Evolutionary conservation across 2,888 invertebrate species (phyloP).

Genomic region (Pimpla rufipes): DNA sequence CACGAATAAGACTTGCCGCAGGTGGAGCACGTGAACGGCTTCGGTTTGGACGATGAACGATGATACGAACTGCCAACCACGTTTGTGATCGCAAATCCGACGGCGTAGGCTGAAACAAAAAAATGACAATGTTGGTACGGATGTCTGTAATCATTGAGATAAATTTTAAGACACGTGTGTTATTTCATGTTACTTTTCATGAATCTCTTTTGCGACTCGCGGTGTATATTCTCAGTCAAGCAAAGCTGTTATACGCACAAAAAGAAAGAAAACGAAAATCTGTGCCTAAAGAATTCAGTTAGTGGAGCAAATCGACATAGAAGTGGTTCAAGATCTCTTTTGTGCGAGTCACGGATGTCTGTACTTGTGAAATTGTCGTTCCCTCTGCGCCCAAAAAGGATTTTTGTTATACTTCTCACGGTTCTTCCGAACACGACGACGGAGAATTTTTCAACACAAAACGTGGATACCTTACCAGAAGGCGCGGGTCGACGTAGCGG

Average conservation of each 20-base stretch:
- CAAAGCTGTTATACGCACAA: constrained; percentile 2
- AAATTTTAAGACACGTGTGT: neutral
- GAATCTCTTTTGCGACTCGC: neutral
- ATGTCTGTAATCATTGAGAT: neutral
- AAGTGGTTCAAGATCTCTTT: neutral
- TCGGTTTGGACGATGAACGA: neutral
- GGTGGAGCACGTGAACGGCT: constrained; percentile 48
- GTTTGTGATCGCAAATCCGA: constrained; percentile 24
- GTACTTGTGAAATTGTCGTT: neutral
- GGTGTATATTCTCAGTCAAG: constrained; percentile 37
- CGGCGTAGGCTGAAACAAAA: constrained; percentile 47
- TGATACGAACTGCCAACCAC: neutral
- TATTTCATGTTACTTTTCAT: neutral
- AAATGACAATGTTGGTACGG: constrained; percentile 14
- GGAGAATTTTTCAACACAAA: neutral
- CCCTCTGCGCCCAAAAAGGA: neutral
- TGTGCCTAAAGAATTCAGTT: constrained; percentile 11
- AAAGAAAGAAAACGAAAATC: neutral
- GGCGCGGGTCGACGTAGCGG: no score
- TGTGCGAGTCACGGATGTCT: neutral
- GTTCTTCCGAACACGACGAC: neutral
- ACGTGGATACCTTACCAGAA: neutral
- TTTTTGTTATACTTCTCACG: constrained; percentile 4
- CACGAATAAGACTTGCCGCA: constrained; percentile 92
- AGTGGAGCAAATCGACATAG: neutral